Conservation (phyloP, 2,113 vertebrate species). For the Ciconia stormi region DNA sequence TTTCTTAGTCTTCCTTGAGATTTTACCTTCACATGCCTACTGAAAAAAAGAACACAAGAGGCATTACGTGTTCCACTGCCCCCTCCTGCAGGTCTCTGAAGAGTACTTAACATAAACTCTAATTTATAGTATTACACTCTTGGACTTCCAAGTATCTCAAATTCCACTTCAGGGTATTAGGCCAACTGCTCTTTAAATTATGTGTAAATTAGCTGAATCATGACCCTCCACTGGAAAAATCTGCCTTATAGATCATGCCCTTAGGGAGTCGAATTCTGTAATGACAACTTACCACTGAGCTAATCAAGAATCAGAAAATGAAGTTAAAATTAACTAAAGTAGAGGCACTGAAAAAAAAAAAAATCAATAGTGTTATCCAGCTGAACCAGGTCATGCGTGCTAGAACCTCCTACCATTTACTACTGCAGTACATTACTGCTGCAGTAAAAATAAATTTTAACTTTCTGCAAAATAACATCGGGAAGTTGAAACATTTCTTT, state of each 20-base stretch:
- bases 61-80: neutral
- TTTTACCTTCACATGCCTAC: neutral
- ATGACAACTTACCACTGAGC: constrained; percentile 23
- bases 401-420: neutral
- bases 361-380: neutral
- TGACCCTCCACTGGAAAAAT: neutral
- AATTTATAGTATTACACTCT: neutral
- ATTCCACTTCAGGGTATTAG: constrained; percentile 36
- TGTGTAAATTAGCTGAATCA: neutral
- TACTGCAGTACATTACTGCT: neutral
- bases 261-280: neutral
- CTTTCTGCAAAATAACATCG: neutral
- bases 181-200: constrained; percentile 44
- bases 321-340: constrained; percentile 19
- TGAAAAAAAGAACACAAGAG: neutral
- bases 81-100: neutral
- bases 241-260: constrained; percentile 10
- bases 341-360: neutral
- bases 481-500: neutral
- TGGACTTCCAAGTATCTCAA: neutral
- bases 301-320: constrained; percentile 35
- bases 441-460: neutral
- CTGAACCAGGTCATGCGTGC: constrained; percentile 4
- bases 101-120: constrained; percentile 1
- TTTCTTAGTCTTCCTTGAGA: neutral